Conservation (phyloP, 1,140 invertebrate species). For the Drosophila funebris region DNA sequence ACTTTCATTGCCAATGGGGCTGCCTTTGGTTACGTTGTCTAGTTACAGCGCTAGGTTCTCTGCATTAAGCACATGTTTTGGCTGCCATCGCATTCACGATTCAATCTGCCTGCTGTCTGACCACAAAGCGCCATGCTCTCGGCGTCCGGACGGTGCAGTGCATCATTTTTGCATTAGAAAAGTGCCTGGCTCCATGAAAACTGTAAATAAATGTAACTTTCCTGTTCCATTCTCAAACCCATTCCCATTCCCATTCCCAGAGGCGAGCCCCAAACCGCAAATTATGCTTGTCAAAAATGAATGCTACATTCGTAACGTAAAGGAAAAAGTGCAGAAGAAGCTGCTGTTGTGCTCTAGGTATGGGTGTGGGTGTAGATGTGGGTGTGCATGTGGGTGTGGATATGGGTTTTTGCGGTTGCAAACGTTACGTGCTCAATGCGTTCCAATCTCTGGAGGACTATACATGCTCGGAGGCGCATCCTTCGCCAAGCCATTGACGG, state of each 20-base stretch:
- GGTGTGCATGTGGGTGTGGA: neutral
- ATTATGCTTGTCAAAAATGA: slow-evolving; percentile 82
- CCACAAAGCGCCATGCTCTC: slow-evolving; percentile 47
- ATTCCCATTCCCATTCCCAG: slow-evolving; percentile 7
- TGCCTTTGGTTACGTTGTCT: slow-evolving; percentile 1
- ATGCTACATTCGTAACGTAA: slow-evolving; percentile 74
- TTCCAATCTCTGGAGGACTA: slow-evolving; percentile 62
- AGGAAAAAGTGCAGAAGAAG: slow-evolving; percentile 39
- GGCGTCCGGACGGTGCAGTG: slow-evolving; percentile 63
- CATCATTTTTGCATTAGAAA: slow-evolving; percentile 81
- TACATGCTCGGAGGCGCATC: slow-evolving; percentile 20
- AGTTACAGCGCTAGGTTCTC: slow-evolving; percentile 23
- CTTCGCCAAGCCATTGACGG: slow-evolving; percentile 14
- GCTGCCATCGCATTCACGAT: neutral
- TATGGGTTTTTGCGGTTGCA: slow-evolving; percentile 65
- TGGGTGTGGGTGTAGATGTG: neutral
- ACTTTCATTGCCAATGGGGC: slow-evolving; percentile 70
- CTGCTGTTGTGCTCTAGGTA: slow-evolving; percentile 19
- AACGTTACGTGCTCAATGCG: slow-evolving; percentile 72
- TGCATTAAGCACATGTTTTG: slow-evolving; percentile 61
- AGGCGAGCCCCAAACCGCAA: slow-evolving; percentile 57
- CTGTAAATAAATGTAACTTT: slow-evolving; percentile 67
- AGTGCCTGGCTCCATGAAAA: slow-evolving; percentile 63
- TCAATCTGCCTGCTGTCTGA: slow-evolving; percentile 50
- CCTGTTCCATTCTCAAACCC: too few species aligned